Evolutionary conservation across 2,797 vertebrate species (phyloP), one percentile per base, ranked within the genome.

Genomic region (Rousettus madagascariensis): DNA sequence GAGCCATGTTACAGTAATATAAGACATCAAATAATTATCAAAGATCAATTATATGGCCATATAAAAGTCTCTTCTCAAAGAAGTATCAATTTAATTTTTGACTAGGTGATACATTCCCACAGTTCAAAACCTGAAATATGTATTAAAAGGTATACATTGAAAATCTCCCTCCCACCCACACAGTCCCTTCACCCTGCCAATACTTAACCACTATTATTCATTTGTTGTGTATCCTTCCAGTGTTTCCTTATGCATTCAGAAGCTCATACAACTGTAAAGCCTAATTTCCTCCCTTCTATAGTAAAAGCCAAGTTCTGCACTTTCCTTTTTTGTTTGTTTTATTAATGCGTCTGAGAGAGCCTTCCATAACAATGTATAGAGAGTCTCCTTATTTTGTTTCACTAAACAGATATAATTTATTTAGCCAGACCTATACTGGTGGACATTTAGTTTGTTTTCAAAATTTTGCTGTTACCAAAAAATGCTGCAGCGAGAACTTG

Each of bases 11-110:
- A 30, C 30, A 11, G 30, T 30, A 46, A 43, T 22, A 55, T 24
- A 36, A 24, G 26, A 57, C 10, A 46, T 41, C 12, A 12, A 78
- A 66, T 30, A 51, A 65, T 69, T 71, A 69, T 26, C 83, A 57
- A 68, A 87, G 41, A 66, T 72, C 33, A 68, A 30, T 28, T 55
- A 33, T 24, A 10, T 16, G 38, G 8, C 19, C n/a, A 19, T 28
- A 28, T 59, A 65, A 77, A 41, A 72, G 63, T 77, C n/a, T 75
- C 51, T 43, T 89, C 43, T 57, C 57, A 68, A 79, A 61, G 65
- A 94, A 75, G 28, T 38, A 82, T 38, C 61, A 46, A 79, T 22
- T 86, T 89, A 80, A 72, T 91, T 75, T 91, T 89, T 88, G 19
- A 88, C 41, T 30, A 49, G 53, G 13, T 82, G 51, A 57, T 57